Conservation (phyloP, 1,140 invertebrate species). For the Pachyrhynchus sulphureomaculatus region DNA sequence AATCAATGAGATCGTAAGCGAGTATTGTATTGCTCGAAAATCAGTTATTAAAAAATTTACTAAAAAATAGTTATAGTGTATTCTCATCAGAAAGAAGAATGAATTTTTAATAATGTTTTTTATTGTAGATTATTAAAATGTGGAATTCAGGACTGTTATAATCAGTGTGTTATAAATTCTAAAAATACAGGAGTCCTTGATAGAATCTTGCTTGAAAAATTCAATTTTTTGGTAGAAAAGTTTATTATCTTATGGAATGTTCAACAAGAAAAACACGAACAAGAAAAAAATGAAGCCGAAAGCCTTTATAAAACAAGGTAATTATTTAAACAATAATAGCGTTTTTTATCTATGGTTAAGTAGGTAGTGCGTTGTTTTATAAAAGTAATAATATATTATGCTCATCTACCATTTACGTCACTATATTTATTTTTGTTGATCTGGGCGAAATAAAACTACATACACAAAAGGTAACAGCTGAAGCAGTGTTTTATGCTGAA, state of each 20-base stretch:
- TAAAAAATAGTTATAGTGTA: too few relatives aligned
- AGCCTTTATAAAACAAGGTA: slow-evolving; percentile 80
- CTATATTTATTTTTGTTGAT: too few relatives aligned
- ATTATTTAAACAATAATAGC: slow-evolving; percentile 8
- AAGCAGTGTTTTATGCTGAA: too few relatives aligned
- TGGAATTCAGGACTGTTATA: slow-evolving; percentile 65
- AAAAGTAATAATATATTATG: slow-evolving; percentile 1
- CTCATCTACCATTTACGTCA: too few relatives aligned
- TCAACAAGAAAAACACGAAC: slow-evolving; percentile 68
- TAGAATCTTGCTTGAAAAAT: slow-evolving; percentile 52
- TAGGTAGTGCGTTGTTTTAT: background rate
- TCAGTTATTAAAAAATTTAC: too few relatives aligned
- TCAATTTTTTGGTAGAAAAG: slow-evolving; percentile 60
- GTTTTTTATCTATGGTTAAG: too few relatives aligned
- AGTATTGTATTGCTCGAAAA: too few relatives aligned
- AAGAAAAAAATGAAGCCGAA: slow-evolving; percentile 72
- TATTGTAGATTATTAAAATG: slow-evolving; percentile 63
- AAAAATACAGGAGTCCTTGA: slow-evolving; percentile 49
- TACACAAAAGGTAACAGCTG: too few relatives aligned
- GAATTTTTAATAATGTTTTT: too few relatives aligned
- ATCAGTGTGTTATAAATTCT: slow-evolving; percentile 55
- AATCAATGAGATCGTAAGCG: too few relatives aligned
- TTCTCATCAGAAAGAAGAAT: too few relatives aligned
- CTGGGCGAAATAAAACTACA: too few relatives aligned
- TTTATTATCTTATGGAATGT: slow-evolving; percentile 73